These are phyloP conservation scores for Nasonia longicornis DNA, from an alignment of 1,140 invertebrate species.

Conservation along the genomic window DNA sequence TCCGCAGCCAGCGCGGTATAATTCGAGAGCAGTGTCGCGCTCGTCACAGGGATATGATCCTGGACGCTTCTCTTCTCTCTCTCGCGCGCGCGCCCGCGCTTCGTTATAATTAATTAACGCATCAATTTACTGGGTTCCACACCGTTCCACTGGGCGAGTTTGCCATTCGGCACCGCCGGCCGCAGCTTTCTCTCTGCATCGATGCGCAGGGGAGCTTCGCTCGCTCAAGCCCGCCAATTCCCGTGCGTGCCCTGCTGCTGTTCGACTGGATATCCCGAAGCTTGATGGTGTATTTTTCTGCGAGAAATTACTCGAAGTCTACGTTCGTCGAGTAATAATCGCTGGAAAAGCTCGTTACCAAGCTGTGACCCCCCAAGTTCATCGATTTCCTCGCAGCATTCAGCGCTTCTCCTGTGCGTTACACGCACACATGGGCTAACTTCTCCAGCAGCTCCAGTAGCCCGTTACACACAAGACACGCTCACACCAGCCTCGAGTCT, in stretches of 20 bases:
- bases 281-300: too few species aligned
- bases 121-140: slow-evolving; percentile 48
- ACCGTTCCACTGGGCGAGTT: neutral
- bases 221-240: neutral
- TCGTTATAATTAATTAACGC: slow-evolving; percentile 57
- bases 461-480: neutral
- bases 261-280: too few species aligned
- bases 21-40: slow-evolving; percentile 54
- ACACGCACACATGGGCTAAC: neutral
- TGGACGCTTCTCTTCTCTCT: slow-evolving; percentile 39
- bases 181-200: neutral
- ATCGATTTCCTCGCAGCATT: neutral
- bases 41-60: slow-evolving; percentile 53
- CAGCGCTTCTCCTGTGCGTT: neutral
- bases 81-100: neutral
- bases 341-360: neutral
- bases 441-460: neutral
- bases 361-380: neutral
- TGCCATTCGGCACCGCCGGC: slow-evolving; percentile 20
- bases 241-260: neutral
- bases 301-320: too few species aligned
- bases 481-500: neutral
- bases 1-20: slow-evolving; percentile 46
- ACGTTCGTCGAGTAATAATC: neutral
- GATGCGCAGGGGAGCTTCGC: neutral